Base-by-base conservation (phyloP, 2,888 invertebrate genomes). In the Orthosia gothica region DNA sequence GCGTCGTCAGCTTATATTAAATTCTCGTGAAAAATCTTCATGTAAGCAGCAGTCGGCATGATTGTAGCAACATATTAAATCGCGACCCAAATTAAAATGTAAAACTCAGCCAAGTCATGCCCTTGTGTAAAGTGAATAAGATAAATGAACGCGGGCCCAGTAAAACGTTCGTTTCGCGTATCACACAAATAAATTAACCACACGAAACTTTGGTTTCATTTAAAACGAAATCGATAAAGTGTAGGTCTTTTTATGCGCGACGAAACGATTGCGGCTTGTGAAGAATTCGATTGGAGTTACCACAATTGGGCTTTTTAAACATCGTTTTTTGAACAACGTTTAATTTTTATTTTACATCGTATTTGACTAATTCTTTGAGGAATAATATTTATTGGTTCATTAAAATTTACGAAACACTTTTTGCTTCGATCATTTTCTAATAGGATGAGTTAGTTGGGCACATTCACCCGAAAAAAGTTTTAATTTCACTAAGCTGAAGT, bases 51-150 rank as follows among this genome's bases (percentile, higher is more conserved):
- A 77, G 81, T 76, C 23, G 70, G 79, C 73, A 83, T 82, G 63
- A 75, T 75, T 82, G 68, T 67, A 84, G 84, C 83, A 89, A 90
- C 90, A 89, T 91, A 91, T 91, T 90, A 91, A 92, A 92, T 90
- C 90, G 84, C 90, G 84, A 79, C 81, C 90, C 90, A 91, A 94
- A 93, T 94, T 94, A 93, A 94, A 94, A 93, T 92, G 93, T 92
- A 90, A 92, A 93, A 93, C 90, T 91, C 91, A 82, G 75, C 88
- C 87, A 87, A 92, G 92, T 92, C 92, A 91, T 91, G 92, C 93
- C 91, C 93, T 92, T 89, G 91, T 91, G 90, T 89, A 89, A 92
- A 93, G 93, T 93, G 94, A 94, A 93, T 92, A 93, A 94, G 94
- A 94, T 93, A 92, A 94, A 94, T 93, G 93, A 89, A 89, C 88